These are phyloP conservation scores for Kuschelorhynchus macadamiae DNA, from an alignment of 2,888 invertebrate species.

Conservation along the genomic window DNA sequence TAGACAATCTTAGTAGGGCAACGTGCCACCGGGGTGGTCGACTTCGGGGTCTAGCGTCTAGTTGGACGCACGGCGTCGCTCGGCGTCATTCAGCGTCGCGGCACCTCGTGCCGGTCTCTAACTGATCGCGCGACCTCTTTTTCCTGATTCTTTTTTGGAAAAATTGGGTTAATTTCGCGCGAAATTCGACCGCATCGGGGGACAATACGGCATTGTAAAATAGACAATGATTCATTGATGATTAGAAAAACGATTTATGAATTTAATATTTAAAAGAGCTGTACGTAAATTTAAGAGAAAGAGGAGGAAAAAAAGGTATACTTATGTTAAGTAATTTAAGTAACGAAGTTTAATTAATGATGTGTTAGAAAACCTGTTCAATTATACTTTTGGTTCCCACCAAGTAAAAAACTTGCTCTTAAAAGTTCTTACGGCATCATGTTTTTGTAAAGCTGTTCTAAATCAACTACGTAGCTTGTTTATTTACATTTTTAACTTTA, in stretches of 20 bases:
- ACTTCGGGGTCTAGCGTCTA: conserved; percentile 12
- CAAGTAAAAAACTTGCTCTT: no score
- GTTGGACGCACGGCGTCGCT: conserved; percentile 35
- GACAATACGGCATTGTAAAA: conserved; percentile 28
- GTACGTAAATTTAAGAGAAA: conserved; percentile 54
- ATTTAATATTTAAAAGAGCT: conserved; percentile 56
- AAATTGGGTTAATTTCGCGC: conserved; percentile 32
- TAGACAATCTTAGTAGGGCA: conserved; percentile 36
- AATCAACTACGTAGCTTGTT: no score
- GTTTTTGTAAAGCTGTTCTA: no score
- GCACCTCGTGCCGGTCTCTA: conserved; percentile 38
- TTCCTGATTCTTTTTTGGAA: conserved; percentile 5
- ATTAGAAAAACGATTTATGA: conserved; percentile 53
- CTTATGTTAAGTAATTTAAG: neutral
- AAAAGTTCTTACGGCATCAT: no score
- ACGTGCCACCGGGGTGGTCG: conserved; percentile 30
- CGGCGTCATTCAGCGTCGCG: conserved; percentile 26
- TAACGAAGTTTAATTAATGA: neutral
- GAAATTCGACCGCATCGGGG: conserved; percentile 10
- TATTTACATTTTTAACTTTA: no score
- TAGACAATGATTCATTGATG: neutral
- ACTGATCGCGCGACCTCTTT: conserved; percentile 22
- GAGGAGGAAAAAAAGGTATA: conserved; percentile 51
- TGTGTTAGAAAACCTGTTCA: no score
- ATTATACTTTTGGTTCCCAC: no score